Evolutionary conservation across 2,888 invertebrate genomes (phyloP).

Genomic region (Bombylius discolor): DNA sequence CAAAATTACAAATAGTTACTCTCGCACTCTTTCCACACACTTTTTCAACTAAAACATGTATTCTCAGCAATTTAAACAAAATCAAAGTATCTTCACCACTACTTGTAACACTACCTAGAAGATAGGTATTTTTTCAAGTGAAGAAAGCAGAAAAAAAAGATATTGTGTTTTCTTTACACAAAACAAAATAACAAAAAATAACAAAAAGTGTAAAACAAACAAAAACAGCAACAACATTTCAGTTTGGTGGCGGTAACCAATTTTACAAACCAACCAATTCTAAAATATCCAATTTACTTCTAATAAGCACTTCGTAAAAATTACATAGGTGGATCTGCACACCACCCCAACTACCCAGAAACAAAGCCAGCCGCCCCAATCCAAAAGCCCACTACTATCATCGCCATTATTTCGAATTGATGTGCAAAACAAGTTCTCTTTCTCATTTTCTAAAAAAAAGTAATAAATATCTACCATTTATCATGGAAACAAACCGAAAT

Average conservation of each 20-base stretch:
- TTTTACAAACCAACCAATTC: constrained; percentile 13
- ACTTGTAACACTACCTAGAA: too few relatives aligned
- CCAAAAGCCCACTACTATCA: not conserved
- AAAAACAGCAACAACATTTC: not conserved
- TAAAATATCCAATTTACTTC: constrained; percentile 18
- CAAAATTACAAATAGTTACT: too few relatives aligned
- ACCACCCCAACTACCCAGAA: not conserved
- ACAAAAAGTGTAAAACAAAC: not conserved
- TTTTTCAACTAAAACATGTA: not conserved
- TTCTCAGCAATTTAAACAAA: not conserved
- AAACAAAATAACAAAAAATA: not conserved
- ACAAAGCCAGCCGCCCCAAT: too few relatives aligned
- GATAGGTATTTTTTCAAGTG: too few relatives aligned
- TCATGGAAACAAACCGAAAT: not conserved
- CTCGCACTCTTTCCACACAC: too few relatives aligned
- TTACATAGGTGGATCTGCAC: constrained; percentile 7
- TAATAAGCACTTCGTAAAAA: constrained; percentile 22
- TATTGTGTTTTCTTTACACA: too few relatives aligned
- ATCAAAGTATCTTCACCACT: not conserved
- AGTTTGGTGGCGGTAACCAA: constrained; percentile 9
- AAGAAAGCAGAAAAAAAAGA: too few relatives aligned
- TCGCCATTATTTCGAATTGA: not conserved
- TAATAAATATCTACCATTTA: not conserved
- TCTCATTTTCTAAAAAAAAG: too few relatives aligned
- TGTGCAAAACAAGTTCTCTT: not conserved